Evolutionary conservation across 2,113 vertebrate genomes (phyloP), one percentile per base, ranked within the genome.

Genomic region (Callospermophilus lateralis): DNA sequence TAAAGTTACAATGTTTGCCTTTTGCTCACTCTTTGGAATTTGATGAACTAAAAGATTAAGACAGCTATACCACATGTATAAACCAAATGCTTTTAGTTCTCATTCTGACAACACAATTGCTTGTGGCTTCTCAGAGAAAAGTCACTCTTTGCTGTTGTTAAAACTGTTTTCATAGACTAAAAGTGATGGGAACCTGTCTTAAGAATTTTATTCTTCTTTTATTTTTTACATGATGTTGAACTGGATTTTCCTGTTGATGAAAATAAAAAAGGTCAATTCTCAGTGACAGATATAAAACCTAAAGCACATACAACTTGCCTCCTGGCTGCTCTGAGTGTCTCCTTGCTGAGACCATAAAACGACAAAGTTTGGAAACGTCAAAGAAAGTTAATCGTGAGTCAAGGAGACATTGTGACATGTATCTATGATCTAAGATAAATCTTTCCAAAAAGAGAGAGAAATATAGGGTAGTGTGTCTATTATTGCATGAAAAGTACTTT

Each of bases 11-110:
- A 88, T 96, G 92, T 94, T 97, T 97, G 97, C 97, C 96, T 97
- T 96, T 98, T 98, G 95, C 97, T 95, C 97, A 97, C 95, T 97
- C 97, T 42, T 96, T 98, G 95, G 92, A 97, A 90, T 97, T 90
- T 93, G 92, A 98, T 97, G 97, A 97, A 97, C 96, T 97, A 93
- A 97, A 97, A 97, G 93, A 97, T 97, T 92, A 95, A 97, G 96
- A 90, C 87, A 92, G 70, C 53, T 93, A 79, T 83, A 39, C 76
- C 93, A 93, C 96, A 92, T 97, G 89, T 81, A 93, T 61, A 93
- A 97, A 95, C 79, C 97, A 97, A 98, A 97, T 94, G 96, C 79
- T 97, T 97, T 95, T 65, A 65, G 34, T 90, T 95, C 53, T 81
- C 15, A 5, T 73, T 45, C 53, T 91, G 89, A 97, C 61, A 96